Conservation (phyloP, 2,888 invertebrate species). For the Mythimna albipuncta region DNA sequence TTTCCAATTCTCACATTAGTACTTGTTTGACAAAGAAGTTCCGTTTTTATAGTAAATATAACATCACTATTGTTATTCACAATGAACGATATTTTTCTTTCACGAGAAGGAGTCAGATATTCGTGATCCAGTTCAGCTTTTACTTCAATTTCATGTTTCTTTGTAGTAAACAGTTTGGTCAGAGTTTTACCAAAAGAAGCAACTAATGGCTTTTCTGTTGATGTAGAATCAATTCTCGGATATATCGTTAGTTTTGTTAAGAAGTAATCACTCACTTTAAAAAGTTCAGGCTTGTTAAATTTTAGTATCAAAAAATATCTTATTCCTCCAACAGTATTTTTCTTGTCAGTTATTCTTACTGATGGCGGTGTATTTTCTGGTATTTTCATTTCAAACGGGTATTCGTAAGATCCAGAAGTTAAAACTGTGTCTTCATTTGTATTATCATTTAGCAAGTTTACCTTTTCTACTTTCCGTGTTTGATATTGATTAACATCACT, state of each 20-base stretch:
- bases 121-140: slow-evolving; percentile 40
- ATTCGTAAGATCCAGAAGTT: slow-evolving; percentile 21
- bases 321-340: slow-evolving; percentile 19
- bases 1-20: slow-evolving; percentile 2
- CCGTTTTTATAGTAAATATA: slow-evolving; percentile 20
- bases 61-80: slow-evolving; percentile 30
- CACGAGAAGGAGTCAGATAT: slow-evolving; percentile 24
- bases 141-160: slow-evolving; percentile 18
- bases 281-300: slow-evolving; percentile 30
- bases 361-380: slow-evolving; percentile 41
- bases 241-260: slow-evolving; percentile 18
- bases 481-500: slow-evolving; percentile 8
- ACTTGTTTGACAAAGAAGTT: slow-evolving; percentile 31
- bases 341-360: slow-evolving; percentile 11
- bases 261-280: background rate
- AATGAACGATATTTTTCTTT: slow-evolving; percentile 25
- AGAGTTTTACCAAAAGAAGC: slow-evolving; percentile 34
- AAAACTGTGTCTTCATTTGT: slow-evolving; percentile 3
- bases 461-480: slow-evolving; percentile 23
- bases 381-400: slow-evolving; percentile 31
- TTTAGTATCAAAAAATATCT: slow-evolving; percentile 31
- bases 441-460: background rate
- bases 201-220: slow-evolving; percentile 18
- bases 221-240: slow-evolving; percentile 6
- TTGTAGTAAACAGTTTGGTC: slow-evolving; percentile 23